Percentiles rank a stretch among this genome's conserved stretches.
Conservation (phyloP, 2,888 invertebrate species). For the Phaedon cochleariae region DNA sequence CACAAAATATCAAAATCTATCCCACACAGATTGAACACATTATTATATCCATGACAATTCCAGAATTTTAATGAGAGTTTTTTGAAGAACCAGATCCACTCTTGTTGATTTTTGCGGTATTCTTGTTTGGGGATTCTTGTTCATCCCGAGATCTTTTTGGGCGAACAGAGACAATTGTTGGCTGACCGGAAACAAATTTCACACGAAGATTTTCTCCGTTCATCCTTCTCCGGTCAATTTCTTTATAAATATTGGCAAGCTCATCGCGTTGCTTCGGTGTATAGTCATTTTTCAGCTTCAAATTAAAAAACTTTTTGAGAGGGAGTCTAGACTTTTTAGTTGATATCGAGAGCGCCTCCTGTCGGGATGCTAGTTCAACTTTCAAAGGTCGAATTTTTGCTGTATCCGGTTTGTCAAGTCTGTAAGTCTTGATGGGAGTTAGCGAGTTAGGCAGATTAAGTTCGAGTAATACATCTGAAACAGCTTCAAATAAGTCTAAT, state of each 20-base stretch:
- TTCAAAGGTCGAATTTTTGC: not conserved
- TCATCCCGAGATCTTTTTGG: constrained; percentile 32
- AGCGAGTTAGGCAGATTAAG: not conserved
- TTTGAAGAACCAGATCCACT: not conserved
- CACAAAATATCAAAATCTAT: not conserved
- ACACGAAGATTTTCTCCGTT: not conserved
- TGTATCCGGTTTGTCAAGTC: not conserved
- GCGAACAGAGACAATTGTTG: constrained; percentile 24
- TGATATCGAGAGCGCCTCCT: not conserved
- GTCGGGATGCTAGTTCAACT: not conserved
- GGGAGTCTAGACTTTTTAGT: not conserved
- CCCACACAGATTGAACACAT: not conserved
- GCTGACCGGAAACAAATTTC: constrained; percentile 5
- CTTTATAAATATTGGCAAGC: not conserved
- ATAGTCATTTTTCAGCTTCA: not conserved
- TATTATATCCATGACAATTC: constrained; percentile 1
- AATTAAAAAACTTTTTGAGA: not conserved
- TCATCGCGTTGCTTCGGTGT: constrained; percentile 5
- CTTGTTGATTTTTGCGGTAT: not conserved
- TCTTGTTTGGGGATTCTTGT: constrained; percentile 1
- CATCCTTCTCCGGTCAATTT: not conserved
- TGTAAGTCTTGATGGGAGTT: not conserved
- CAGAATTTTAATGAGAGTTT: constrained; percentile 9
- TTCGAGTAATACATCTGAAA: not conserved
- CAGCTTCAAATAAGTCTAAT: not conserved